Base-by-base conservation (phyloP, 2,797 vertebrate species). In the Pseudocheirus occidentalis region DNA sequence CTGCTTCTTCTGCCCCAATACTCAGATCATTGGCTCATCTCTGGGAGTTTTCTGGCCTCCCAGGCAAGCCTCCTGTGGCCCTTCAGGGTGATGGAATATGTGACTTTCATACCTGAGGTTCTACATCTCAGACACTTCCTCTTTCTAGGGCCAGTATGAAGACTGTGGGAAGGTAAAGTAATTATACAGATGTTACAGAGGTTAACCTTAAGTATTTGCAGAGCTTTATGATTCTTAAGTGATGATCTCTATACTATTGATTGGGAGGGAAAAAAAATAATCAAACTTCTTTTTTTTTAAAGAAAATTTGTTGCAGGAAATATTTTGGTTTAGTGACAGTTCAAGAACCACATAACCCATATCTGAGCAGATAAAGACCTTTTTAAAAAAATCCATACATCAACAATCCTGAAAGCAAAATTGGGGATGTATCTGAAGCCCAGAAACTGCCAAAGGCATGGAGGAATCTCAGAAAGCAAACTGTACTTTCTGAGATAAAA, bases 381-480 rank as follows among this genome's bases (percentile, higher is more conserved):
- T 81, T 87, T 73, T 4, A 31, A 59, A 73, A 53, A 54, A 87
- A 81, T 81, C 21, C 73, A 50, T 50, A 46, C 9, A 87, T 87
- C 73, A 28, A 34, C 95, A 91, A 29, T 1, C 13, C 27, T 46
- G 0, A 53, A 59, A 93, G 34, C 62, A 58, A 94, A 96, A 95
- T 90, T 90, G 93, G 28, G 57, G 62, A 13, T 73, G 2, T 4
- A 87, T 53, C 91, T 4, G 57, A 94, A 90, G 55, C 91, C 56
- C 54, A 59, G 52, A 94, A 96, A 90, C 29, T 95, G 62, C 91
- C 27, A 53, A 28, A 55, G 54, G 87, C 56, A 89, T 18, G 57
- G 24, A 46, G 55, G 46, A 95, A 94, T 95, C 90, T 95, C 50
- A 58, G 24, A 89, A 58, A 91, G 94, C 57, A 40, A 93, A 58